Percentiles rank a stretch among this genome's conserved stretches.
These are phyloP conservation scores for Metaphire vulgaris DNA, from an alignment of 1,140 invertebrate species.

Conservation along the genomic window DNA sequence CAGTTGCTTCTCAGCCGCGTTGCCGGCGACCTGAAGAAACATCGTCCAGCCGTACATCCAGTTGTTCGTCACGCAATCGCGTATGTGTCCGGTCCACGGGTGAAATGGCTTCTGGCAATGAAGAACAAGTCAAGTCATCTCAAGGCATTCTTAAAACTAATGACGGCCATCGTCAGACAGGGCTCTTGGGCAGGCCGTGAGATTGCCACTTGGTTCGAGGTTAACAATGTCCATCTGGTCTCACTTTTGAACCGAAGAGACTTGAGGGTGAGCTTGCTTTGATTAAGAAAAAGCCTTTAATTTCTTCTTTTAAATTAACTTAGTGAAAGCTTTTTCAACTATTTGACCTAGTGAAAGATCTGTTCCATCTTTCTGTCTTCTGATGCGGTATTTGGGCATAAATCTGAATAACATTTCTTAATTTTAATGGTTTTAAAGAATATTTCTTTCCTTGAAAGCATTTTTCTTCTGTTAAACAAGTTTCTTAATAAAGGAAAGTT, in stretches of 20 bases:
- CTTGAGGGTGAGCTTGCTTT: not conserved
- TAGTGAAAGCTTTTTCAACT: too few species aligned
- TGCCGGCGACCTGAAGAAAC: not conserved
- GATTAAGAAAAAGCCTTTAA: too few species aligned
- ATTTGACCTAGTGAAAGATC: too few species aligned
- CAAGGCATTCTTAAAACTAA: not conserved
- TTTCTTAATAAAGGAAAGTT: too few species aligned
- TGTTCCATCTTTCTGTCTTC: too few species aligned
- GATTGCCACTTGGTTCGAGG: not conserved
- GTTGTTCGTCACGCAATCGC: not conserved
- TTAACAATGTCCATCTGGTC: not conserved
- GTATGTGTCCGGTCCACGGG: not conserved
- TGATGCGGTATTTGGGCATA: too few species aligned
- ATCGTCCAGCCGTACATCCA: not conserved
- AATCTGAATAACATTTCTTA: too few species aligned
- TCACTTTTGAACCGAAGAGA: not conserved
- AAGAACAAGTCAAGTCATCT: not conserved
- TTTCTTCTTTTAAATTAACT: too few species aligned
- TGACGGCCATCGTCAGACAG: not conserved
- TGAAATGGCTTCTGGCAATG: not conserved
- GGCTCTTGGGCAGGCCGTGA: not conserved
- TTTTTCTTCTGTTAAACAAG: too few species aligned
- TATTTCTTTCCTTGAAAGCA: too few species aligned
- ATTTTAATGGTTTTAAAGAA: too few species aligned
- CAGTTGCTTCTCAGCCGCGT: not conserved